phyloP scores from a whole-genome alignment of 2,797 vertebrate genomes.

The Lemur catta region DNA sequence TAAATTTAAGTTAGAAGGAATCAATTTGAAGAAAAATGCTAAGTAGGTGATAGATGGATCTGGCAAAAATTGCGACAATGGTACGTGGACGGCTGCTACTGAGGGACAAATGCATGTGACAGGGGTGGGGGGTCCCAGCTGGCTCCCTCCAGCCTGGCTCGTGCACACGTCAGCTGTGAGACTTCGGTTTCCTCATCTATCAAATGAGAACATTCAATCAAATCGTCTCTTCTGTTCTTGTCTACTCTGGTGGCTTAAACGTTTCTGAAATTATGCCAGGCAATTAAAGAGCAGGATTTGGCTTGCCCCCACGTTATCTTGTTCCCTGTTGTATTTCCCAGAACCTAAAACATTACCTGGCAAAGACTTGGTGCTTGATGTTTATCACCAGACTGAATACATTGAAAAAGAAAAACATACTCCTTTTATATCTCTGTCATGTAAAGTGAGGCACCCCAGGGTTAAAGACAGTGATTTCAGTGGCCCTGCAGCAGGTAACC shows the following conservation, averaged over 20 bases:
- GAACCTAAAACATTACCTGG: background rate
- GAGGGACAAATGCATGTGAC: rapidly evolving
- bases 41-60: background rate
- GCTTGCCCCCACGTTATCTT: background rate
- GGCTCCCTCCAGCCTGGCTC: background rate
- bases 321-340: background rate
- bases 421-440: background rate
- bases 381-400: background rate
- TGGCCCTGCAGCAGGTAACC: rapidly evolving
- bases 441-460: background rate
- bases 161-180: background rate
- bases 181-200: background rate
- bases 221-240: background rate
- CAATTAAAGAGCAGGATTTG: background rate
- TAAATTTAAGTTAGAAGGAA: background rate
- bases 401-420: background rate
- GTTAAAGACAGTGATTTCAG: background rate
- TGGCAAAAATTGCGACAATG: background rate
- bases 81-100: background rate
- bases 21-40: background rate
- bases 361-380: background rate
- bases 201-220: background rate
- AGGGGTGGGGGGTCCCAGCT: background rate
- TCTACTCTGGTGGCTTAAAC: background rate
- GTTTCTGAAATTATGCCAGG: background rate